Base-by-base conservation (phyloP, 2,797 vertebrate genomes). In the Arctocebus calabarensis region DNA sequence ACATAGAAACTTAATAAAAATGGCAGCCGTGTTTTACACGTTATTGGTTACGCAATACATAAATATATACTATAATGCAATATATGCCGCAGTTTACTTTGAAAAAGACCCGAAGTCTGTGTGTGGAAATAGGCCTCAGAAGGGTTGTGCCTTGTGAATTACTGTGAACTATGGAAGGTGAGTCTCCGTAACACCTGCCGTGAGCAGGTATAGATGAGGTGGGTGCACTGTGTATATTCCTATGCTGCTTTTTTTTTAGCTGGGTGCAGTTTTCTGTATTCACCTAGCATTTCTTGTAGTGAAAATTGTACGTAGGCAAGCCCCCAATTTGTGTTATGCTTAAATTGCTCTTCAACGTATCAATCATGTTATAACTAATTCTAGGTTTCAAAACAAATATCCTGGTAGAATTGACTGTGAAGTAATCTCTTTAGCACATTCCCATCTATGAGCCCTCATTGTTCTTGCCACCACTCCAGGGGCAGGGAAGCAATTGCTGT, bases 41-140 rank as follows among this genome's bases (percentile, higher is more conserved):
- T 29, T 90, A 45, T 29, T 90, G 43, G 22, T 59, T 84, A 87
- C 87, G 55, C 93, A 90, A 90, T 92, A 59, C 1, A 62, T n/a
- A 85, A 68, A 59, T 22, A 12, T 4, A 48, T 48, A 48, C 14
- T 16, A 48, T 48, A 14, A 48, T 75, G 43, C 9, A 70, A n/a
- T 59, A 64, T 78, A 66, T 16, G 23, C 23, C 3, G 11, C 34
- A 82, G 6, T 45, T 64, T 77, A 37, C 22, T 52, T 77, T 82
- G 17, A 40, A 73, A 87, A 91, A 70, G 29, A 87, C 25, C 52
- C 70, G 29, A 40, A 27, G 8, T 74, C 79, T 70, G 17, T 40
- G 82, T 75, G 27, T 94, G 37, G 43, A 88, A 90, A 22, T 62
- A 52, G 43, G 14, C 27, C 81, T 84, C 52, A 22, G 7, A 48